These are phyloP conservation scores for Rhagoletis zephyria DNA, from an alignment of 1,140 invertebrate genomes.

Conservation along the genomic window DNA sequence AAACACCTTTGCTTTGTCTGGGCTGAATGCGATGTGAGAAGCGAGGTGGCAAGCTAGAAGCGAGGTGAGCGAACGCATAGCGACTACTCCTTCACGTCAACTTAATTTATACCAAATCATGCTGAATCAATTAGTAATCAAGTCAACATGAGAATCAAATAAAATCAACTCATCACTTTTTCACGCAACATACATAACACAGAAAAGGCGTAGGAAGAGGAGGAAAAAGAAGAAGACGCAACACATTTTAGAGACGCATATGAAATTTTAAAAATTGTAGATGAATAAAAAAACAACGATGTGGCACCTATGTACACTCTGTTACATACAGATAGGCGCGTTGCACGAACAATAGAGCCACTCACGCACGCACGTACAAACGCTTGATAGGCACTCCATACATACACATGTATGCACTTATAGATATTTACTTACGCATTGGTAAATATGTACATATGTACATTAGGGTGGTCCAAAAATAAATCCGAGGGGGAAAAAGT, in stretches of 20 bases:
- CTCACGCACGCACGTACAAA: background rate
- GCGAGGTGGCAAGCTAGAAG: background rate
- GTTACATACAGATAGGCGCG: background rate
- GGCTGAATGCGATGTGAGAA: background rate
- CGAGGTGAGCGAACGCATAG: background rate
- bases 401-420: no score
- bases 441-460: no score
- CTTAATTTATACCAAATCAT: slow-evolving; percentile 49
- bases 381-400: background rate
- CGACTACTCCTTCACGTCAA: slow-evolving; percentile 35
- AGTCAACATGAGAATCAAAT: slow-evolving; percentile 43
- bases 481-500: no score
- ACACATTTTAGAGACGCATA: background rate
- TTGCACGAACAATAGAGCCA: slow-evolving; percentile 40
- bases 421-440: background rate
- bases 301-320: slow-evolving; percentile 40
- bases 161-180: slow-evolving; percentile 50
- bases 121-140: slow-evolving; percentile 52
- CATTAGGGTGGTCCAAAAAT: no score
- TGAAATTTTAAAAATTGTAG: slow-evolving; percentile 3
- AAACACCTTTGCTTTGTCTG: slow-evolving; percentile 34
- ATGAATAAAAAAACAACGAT: background rate
- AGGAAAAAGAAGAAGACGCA: background rate
- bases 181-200: background rate
- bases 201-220: background rate